Conservation (phyloP, 2,797 vertebrate species). For the Mergus octosetaceus region DNA sequence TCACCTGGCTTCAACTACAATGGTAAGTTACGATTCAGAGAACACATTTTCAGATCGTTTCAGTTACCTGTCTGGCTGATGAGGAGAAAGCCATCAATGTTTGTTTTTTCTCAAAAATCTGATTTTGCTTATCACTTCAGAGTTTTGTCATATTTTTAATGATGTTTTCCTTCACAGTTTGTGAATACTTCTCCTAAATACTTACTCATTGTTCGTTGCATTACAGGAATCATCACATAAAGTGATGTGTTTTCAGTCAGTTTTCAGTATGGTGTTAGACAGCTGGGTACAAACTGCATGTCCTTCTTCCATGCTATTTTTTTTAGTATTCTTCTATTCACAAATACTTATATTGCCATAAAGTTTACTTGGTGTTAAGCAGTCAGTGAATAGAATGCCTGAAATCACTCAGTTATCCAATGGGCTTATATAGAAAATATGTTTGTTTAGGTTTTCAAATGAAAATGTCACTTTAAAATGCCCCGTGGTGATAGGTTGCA, state of each 20-base stretch:
- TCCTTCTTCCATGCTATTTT: neutral
- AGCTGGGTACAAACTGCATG: neutral
- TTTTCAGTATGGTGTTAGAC: neutral
- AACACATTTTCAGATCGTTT: neutral
- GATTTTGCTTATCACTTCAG: neutral
- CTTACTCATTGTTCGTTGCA: neutral
- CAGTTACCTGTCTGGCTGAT: neutral
- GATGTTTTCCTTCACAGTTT: neutral
- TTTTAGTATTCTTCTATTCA: neutral
- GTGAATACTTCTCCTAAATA: neutral
- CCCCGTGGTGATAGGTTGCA: neutral
- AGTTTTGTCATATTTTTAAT: neutral
- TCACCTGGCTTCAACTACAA: conserved; percentile 55
- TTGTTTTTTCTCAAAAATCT: neutral
- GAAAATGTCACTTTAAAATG: neutral
- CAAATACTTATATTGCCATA: neutral
- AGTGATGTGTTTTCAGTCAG: neutral
- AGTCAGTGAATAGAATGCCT: neutral
- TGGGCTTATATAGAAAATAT: neutral
- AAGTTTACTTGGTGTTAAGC: neutral
- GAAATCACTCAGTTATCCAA: neutral
- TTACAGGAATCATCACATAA: neutral
- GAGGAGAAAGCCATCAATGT: neutral
- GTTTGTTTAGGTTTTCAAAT: neutral
- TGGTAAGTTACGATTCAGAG: conserved; percentile 68